phyloP scores from a whole-genome alignment of 2,113 vertebrate species.

The Cnemophilus loriae region DNA sequence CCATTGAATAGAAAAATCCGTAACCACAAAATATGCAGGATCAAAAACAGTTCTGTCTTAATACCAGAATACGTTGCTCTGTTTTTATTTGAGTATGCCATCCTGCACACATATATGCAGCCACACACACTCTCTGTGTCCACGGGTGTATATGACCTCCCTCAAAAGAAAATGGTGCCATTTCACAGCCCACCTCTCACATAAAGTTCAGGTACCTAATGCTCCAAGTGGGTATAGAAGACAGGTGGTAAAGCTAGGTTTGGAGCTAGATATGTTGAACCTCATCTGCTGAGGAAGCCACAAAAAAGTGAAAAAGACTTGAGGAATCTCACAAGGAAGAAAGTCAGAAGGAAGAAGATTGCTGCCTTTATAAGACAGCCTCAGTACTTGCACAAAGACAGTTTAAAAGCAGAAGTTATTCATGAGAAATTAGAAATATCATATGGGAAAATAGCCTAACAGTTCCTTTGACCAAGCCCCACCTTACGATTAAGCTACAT shows the following conservation, averaged over 20 bases:
- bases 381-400: not conserved
- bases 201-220: not conserved
- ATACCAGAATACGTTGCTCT: not conserved
- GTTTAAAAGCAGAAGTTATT: not conserved
- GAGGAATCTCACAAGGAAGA: not conserved
- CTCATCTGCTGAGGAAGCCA: not conserved
- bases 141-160: accelerated
- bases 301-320: not conserved
- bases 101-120: accelerated
- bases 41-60: not conserved
- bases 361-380: not conserved
- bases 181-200: not conserved
- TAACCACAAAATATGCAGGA: not conserved
- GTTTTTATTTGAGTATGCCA: not conserved
- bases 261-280: not conserved
- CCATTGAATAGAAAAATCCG: not conserved
- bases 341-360: not conserved
- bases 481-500: not conserved
- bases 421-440: not conserved
- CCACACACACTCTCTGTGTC: not conserved
- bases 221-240: not conserved
- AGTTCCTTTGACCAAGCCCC: not conserved
- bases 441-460: not conserved
- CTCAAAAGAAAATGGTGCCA: accelerated
- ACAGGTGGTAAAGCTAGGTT: not conserved